Conservation (phyloP, 2,113 vertebrate genomes). For the Lichenostomus cassidix region DNA sequence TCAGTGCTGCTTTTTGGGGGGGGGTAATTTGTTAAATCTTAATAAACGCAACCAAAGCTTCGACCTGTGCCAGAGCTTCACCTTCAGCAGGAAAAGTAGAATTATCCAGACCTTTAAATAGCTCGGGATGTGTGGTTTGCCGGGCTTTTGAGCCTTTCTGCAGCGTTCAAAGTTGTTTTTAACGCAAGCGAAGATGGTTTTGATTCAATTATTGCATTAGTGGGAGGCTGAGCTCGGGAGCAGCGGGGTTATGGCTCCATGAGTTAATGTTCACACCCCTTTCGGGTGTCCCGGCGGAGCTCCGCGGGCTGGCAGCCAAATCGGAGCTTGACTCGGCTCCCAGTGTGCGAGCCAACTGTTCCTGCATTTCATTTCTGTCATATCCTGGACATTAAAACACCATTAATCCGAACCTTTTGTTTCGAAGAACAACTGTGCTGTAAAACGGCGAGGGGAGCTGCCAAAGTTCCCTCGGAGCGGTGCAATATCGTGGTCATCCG, state of each 20-base stretch:
- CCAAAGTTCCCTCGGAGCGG: constrained; percentile 13
- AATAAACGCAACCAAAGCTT: background rate
- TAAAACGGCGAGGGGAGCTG: constrained; percentile 30
- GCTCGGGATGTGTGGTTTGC: background rate
- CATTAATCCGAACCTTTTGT: constrained; percentile 64
- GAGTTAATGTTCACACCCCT: constrained; percentile 59
- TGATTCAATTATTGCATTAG: constrained; percentile 56
- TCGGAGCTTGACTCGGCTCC: constrained; percentile 57
- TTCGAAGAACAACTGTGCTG: constrained; percentile 44
- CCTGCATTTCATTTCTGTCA: constrained; percentile 65
- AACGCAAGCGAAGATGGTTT: constrained; percentile 39
- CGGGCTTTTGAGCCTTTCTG: background rate
- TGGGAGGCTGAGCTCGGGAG: constrained; percentile 35
- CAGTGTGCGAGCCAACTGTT: constrained; percentile 55
- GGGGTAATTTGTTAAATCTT: background rate
- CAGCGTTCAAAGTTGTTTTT: background rate
- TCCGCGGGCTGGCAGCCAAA: constrained; percentile 21
- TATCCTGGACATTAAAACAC: constrained; percentile 64
- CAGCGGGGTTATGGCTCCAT: constrained; percentile 17
- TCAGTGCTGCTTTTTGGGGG: background rate
- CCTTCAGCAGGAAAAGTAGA: background rate
- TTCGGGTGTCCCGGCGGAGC: constrained; percentile 28
- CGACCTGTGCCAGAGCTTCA: background rate
- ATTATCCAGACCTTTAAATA: background rate
- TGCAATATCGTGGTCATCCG: background rate